A percentile compares a stretch with the other conserved stretches of the same genome.
Conservation (phyloP, 2,888 invertebrate genomes). For the Epistrophella euchroma region DNA sequence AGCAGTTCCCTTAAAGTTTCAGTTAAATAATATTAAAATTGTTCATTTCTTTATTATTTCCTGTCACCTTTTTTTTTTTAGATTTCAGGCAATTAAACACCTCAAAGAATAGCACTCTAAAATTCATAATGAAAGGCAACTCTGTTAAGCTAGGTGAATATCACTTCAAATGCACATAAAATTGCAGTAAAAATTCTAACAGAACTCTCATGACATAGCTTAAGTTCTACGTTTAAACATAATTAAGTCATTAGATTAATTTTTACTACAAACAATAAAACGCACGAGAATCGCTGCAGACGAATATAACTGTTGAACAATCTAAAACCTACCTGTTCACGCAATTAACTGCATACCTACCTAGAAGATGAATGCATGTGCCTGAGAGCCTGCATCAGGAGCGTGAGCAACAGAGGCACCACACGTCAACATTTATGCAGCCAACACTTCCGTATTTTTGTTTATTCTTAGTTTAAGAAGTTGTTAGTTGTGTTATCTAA, state of each 20-base stretch:
- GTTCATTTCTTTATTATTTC: neutral
- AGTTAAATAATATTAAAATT: neutral
- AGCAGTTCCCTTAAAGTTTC: neutral
- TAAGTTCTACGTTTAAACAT: neutral
- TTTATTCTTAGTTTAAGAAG: neutral
- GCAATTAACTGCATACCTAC: conserved; percentile 63
- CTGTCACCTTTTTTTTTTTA: neutral
- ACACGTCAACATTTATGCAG: conserved; percentile 39
- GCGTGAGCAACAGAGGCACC: neutral
- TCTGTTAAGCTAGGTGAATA: neutral
- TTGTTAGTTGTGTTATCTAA: neutral
- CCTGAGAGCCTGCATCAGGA: neutral
- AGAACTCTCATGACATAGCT: conserved; percentile 23
- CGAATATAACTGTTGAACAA: conserved; percentile 54
- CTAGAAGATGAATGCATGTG: neutral
- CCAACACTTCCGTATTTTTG: conserved; percentile 65
- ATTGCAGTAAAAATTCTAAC: conserved; percentile 18
- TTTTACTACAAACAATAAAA: conserved; percentile 53
- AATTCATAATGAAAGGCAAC: neutral
- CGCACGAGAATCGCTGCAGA: conserved; percentile 37
- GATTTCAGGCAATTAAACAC: neutral
- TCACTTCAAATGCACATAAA: conserved; percentile 23
- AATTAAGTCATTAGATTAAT: conserved; percentile 69
- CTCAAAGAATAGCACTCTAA: neutral
- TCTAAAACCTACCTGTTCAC: conserved; percentile 45